These are phyloP conservation scores for Sebastes matsubarae DNA, from an alignment of 2,797 vertebrate genomes.

Conservation along the genomic window DNA sequence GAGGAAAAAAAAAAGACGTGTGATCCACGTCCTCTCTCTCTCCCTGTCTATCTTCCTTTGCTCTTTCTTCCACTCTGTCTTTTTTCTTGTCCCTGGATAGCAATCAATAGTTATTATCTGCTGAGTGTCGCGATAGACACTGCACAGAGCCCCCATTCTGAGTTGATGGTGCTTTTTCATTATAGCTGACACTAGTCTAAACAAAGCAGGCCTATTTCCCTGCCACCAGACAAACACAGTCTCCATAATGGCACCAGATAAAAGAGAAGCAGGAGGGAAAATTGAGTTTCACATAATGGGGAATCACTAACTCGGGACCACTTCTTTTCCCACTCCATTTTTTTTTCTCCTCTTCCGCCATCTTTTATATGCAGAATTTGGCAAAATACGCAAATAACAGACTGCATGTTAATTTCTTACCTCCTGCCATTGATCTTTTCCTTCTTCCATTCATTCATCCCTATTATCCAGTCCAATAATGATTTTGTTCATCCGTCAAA, in stretches of 20 bases:
- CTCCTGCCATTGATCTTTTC: slow-evolving; percentile 38
- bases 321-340: slow-evolving; percentile 61
- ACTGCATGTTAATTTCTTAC: slow-evolving; percentile 62
- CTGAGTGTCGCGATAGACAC: slow-evolving; percentile 72
- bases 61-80: slow-evolving; percentile 54
- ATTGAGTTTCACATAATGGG: slow-evolving; percentile 83
- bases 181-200: slow-evolving; percentile 85
- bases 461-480: slow-evolving; percentile 42
- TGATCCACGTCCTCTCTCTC: slow-evolving; percentile 33
- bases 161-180: slow-evolving; percentile 86
- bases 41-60: slow-evolving; percentile 59
- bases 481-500: slow-evolving; percentile 39
- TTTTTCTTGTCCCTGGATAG: slow-evolving; percentile 72
- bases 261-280: slow-evolving; percentile 78
- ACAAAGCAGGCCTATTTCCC: slow-evolving; percentile 82
- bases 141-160: slow-evolving; percentile 70
- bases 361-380: slow-evolving; percentile 56
- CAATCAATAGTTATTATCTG: slow-evolving; percentile 85
- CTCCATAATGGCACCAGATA: slow-evolving; percentile 81
- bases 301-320: slow-evolving; percentile 76
- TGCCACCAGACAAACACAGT: slow-evolving; percentile 81
- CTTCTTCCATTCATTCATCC: slow-evolving; percentile 38
- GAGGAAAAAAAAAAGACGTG: not conserved
- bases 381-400: slow-evolving; percentile 44
- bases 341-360: slow-evolving; percentile 38